These are phyloP conservation scores for Mesorhabditis belari DNA, from an alignment of 2,888 invertebrate genomes.

Conservation along the genomic window DNA sequence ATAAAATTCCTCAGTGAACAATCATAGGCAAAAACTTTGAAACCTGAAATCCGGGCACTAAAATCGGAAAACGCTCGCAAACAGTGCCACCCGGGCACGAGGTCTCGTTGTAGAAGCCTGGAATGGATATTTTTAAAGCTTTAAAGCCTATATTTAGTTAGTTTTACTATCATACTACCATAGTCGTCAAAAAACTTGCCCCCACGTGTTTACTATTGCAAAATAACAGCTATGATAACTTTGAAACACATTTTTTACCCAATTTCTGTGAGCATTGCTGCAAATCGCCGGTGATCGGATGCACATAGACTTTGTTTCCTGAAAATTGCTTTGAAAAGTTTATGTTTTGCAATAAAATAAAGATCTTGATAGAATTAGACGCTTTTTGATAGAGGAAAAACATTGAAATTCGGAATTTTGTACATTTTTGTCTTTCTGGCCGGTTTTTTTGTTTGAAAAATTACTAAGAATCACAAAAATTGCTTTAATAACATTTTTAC, in stretches of 20 bases:
- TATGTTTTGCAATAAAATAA: too few species aligned
- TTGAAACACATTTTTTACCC: too few species aligned
- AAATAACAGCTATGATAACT: neutral
- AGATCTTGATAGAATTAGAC: too few species aligned
- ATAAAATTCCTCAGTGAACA: too few species aligned
- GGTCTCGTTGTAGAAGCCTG: slow-evolving; percentile 35
- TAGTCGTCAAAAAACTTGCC: too few species aligned
- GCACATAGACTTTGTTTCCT: slow-evolving; percentile 35
- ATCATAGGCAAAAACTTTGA: too few species aligned
- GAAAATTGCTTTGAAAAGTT: too few species aligned
- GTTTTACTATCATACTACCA: too few species aligned
- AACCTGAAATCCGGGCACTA: slow-evolving; percentile 39
- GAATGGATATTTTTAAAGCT: too few species aligned
- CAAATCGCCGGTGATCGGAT: slow-evolving; percentile 36
- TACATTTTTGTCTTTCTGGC: neutral
- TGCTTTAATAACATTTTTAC: too few species aligned
- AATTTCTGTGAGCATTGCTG: slow-evolving; percentile 38
- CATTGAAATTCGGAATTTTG: slow-evolving; percentile 4
- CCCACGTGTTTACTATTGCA: too few species aligned
- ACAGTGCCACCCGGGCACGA: slow-evolving; percentile 41
- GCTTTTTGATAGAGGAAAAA: neutral
- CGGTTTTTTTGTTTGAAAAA: neutral
- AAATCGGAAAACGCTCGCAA: slow-evolving; percentile 37
- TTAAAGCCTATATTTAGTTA: too few species aligned
- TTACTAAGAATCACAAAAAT: neutral